Evolutionary conservation across 2,113 vertebrate species (phyloP), one percentile per base, ranked within the genome.

Genomic region (Anoura caudifer): DNA sequence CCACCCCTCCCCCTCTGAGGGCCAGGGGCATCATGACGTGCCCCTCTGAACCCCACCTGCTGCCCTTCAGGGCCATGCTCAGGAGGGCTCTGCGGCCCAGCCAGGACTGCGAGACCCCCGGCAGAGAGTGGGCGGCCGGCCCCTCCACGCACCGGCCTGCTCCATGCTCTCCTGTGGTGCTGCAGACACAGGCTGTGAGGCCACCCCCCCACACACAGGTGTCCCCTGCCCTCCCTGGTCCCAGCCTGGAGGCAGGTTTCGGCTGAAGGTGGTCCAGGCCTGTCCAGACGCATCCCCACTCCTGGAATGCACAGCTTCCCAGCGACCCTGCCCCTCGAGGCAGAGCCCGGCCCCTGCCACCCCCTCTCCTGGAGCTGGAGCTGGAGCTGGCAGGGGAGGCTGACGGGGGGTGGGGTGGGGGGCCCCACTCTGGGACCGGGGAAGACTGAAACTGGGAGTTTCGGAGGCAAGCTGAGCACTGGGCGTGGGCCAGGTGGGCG

Each of bases 401-500:
- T 19, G 73, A 36, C 0, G 7, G n/a, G n/a, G n/a, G n/a, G n/a
- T 19, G 73, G 31, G 0, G 9, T 0, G 26, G 52, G 36, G 33
- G 33, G 26, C 1, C 47, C 47, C 16, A 1, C 16, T 2, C 65
- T 50, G 50, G 45, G 67, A 28, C 13, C 7, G 4, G 76, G 7
- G 38, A 22, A 56, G 41, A 38, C 89, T 59, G 77, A 95, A 91
- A 86, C 77, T 16, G 11, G 26, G 65, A 87, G 95, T 94, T 88
- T 95, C 36, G 16, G 91, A 70, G 1, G 5, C 5, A 12, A 56
- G 59, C 47, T 7, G 83, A 84, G 84, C 5, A 38, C 47, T 13
- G 83, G 87, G 84, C 2, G 0, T 2, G n/a, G 63, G 77, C 59
- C 45, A 52, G 56, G 56, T 0, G 0, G 69, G 28, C 33, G 45